Percentiles rank a stretch among this genome's conserved stretches.
These are phyloP conservation scores for Tangara arthus DNA, from an alignment of 2,797 vertebrate genomes.

Conservation along the genomic window DNA sequence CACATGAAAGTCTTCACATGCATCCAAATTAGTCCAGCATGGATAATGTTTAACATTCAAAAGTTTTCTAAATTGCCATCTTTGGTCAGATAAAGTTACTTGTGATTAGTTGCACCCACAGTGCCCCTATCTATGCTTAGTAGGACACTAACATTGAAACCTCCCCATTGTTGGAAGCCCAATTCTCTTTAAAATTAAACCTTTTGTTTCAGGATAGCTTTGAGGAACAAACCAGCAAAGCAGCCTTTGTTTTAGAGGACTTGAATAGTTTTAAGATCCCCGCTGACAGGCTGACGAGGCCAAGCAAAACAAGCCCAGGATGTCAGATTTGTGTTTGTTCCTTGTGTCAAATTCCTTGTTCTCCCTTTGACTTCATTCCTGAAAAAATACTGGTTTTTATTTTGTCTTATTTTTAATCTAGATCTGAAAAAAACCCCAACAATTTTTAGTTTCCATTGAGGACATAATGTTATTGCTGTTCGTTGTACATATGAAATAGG, in stretches of 20 bases:
- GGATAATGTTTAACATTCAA: background rate
- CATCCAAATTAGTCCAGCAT: background rate
- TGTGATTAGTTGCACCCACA: background rate
- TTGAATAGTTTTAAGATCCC: conserved; percentile 25
- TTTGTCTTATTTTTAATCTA: background rate
- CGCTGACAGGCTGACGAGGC: conserved; percentile 24
- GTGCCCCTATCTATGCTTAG: background rate
- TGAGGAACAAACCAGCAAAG: conserved; percentile 43
- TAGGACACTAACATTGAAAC: background rate
- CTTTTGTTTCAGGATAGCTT: conserved; percentile 44
- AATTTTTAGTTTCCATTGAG: background rate
- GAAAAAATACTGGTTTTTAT: background rate
- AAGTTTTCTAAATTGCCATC: background rate
- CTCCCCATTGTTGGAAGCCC: background rate
- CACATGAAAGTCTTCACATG: background rate
- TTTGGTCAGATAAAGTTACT: background rate
- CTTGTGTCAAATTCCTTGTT: conserved; percentile 12
- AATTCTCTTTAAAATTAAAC: conserved; percentile 17
- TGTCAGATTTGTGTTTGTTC: conserved; percentile 40
- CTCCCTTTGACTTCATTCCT: background rate
- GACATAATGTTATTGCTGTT: background rate
- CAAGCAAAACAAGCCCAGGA: conserved; percentile 34
- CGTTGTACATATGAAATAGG: background rate
- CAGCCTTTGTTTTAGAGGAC: conserved; percentile 35
- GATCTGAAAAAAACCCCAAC: background rate